Conservation (phyloP, 1,140 invertebrate genomes). For the Luehdorfia chinensis region DNA sequence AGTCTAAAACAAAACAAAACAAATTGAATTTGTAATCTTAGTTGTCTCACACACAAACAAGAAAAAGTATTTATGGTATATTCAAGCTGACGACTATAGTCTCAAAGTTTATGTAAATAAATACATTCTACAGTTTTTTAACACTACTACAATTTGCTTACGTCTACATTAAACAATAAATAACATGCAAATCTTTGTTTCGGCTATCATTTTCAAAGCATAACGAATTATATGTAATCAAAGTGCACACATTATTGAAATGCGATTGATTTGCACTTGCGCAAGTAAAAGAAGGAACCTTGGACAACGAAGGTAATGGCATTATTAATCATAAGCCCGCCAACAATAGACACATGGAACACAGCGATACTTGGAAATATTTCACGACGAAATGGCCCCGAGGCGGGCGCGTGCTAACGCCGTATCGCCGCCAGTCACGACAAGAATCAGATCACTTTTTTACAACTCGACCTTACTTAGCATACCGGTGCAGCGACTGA, state of each 20-base stretch:
- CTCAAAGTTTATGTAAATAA: background rate
- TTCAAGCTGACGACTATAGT: background rate
- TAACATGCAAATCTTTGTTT: too few relatives aligned
- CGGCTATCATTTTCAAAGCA: too few relatives aligned
- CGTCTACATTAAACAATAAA: background rate
- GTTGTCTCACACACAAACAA: too few relatives aligned
- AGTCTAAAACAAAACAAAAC: too few relatives aligned
- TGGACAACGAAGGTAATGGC: conserved; percentile 41
- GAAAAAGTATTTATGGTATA: background rate
- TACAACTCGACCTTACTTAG: conserved; percentile 38
- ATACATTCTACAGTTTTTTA: background rate
- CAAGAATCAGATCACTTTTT: conserved; percentile 53
- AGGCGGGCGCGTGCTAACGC: conserved; percentile 59
- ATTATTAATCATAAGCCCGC: conserved; percentile 63
- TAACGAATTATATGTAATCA: too few relatives aligned
- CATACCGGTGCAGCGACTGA: conserved; percentile 26
- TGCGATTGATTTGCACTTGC: conserved; percentile 4
- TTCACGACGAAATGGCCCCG: conserved; percentile 47
- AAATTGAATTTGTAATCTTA: too few relatives aligned
- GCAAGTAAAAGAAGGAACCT: conserved; percentile 41
- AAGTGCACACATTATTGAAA: too few relatives aligned
- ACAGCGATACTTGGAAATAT: conserved; percentile 52
- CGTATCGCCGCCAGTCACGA: conserved; percentile 55
- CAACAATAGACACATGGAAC: conserved; percentile 59
- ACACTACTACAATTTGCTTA: too few relatives aligned